phyloP scores from a whole-genome alignment of 2,797 vertebrate species.

The Takifugu ocellatus region DNA sequence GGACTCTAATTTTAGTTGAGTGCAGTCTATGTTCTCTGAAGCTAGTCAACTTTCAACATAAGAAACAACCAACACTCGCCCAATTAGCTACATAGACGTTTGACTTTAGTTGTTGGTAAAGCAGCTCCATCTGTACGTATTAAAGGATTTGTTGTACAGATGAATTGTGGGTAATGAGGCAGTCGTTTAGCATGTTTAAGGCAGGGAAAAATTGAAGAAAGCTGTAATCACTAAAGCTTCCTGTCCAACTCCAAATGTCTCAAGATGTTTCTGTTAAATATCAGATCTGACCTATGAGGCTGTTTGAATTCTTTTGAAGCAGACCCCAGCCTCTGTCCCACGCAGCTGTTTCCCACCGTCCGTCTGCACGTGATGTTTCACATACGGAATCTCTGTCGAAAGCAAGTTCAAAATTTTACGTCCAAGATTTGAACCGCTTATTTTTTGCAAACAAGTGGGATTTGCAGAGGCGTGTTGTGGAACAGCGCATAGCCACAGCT shows the following conservation, averaged over 20 bases:
- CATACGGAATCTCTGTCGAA: slow-evolving; percentile 32
- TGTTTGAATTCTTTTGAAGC: slow-evolving; percentile 36
- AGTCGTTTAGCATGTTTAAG: slow-evolving; percentile 8
- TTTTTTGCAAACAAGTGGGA: slow-evolving; percentile 2
- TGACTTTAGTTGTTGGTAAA: slow-evolving; percentile 5
- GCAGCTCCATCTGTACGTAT: slow-evolving; percentile 7
- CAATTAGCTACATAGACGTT: neutral
- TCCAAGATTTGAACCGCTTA: slow-evolving; percentile 3
- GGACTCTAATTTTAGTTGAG: slow-evolving; percentile 52
- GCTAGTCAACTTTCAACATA: slow-evolving; percentile 8
- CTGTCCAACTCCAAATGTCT: slow-evolving; percentile 20
- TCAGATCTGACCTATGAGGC: slow-evolving; percentile 48
- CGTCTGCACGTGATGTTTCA: slow-evolving; percentile 20
- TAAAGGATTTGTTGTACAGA: slow-evolving; percentile 6
- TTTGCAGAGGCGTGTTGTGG: neutral
- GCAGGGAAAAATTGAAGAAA: slow-evolving; percentile 1
- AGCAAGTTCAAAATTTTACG: slow-evolving; percentile 19
- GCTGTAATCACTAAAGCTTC: slow-evolving; percentile 21
- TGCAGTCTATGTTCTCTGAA: slow-evolving; percentile 28
- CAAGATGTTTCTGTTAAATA: slow-evolving; percentile 49
- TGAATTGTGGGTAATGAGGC: slow-evolving; percentile 10
- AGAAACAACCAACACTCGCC: slow-evolving; percentile 4
- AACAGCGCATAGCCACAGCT: neutral
- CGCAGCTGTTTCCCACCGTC: slow-evolving; percentile 57
- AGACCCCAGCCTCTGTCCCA: slow-evolving; percentile 15